Evolutionary conservation across 2,113 vertebrate species (phyloP).

Genomic region (Podarcis cretensis): DNA sequence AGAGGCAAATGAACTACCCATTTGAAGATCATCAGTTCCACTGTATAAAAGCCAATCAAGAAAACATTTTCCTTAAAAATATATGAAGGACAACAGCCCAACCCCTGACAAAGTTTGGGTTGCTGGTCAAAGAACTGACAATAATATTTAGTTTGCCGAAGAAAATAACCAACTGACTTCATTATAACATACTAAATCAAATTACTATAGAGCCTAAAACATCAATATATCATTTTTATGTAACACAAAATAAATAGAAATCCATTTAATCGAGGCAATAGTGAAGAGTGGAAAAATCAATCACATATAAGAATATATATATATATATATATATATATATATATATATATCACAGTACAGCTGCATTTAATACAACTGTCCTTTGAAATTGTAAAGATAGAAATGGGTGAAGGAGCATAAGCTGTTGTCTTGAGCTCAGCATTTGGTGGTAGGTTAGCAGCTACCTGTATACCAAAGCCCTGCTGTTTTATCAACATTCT

Average conservation of each 20-base stretch:
- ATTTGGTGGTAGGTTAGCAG: not conserved
- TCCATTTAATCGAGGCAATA: not conserved
- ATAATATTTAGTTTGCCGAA: not conserved
- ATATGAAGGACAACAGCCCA: not conserved
- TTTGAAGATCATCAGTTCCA: not conserved
- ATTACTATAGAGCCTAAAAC: conserved; percentile 7
- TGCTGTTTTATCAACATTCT: not conserved
- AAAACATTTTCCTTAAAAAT: not conserved
- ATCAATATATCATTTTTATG: not conserved
- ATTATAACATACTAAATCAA: not conserved
- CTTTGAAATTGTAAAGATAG: rapidly evolving
- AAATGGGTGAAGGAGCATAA: not conserved
- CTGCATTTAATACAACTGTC: not conserved
- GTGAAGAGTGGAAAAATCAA: not conserved
- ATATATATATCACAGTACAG: not conserved
- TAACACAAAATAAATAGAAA: not conserved
- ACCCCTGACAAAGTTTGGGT: not conserved
- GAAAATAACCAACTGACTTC: not conserved
- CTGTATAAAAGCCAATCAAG: not conserved
- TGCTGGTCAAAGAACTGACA: not conserved
- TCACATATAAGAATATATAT: not conserved
- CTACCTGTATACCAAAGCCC: not conserved
- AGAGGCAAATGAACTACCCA: not conserved
- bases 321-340: not conserved
- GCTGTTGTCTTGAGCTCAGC: not conserved